These are phyloP conservation scores for Melanotus villosus DNA, from an alignment of 2,888 invertebrate species.

Conservation along the genomic window DNA sequence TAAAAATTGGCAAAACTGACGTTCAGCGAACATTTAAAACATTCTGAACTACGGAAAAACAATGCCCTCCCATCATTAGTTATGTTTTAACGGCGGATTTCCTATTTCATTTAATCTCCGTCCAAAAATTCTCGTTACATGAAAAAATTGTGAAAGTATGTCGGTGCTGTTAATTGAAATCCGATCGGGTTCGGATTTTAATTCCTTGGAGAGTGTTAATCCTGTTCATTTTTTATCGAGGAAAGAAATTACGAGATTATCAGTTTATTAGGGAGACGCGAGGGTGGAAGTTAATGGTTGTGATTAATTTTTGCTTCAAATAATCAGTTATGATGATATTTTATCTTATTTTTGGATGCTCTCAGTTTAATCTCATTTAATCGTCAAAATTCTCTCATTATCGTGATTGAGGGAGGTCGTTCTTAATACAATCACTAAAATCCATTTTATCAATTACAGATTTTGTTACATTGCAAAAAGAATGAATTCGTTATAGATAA, in stretches of 20 bases:
- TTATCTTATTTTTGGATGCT: no score
- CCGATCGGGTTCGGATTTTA: not conserved
- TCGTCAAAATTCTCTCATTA: no score
- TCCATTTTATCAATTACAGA: no score
- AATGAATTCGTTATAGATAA: no score
- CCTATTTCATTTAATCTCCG: not conserved
- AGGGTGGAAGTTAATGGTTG: not conserved
- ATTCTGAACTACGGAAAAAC: not conserved
- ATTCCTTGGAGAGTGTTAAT: not conserved
- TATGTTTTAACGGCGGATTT: not conserved
- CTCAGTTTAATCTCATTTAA: no score
- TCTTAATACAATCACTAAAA: no score
- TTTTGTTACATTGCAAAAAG: no score
- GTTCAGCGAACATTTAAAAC: no score
- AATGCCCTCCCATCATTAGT: no score
- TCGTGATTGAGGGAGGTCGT: no score
- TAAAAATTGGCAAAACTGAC: no score
- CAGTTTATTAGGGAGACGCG: not conserved
- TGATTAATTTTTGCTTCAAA: not conserved
- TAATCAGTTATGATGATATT: not conserved
- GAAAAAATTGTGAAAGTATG: not conserved
- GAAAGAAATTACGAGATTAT: not conserved
- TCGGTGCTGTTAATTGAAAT: not conserved
- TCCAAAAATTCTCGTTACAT: not conserved
- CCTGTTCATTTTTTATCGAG: not conserved